Base-by-base conservation (phyloP, 1,140 invertebrate genomes). In the Araneus ventricosus region DNA sequence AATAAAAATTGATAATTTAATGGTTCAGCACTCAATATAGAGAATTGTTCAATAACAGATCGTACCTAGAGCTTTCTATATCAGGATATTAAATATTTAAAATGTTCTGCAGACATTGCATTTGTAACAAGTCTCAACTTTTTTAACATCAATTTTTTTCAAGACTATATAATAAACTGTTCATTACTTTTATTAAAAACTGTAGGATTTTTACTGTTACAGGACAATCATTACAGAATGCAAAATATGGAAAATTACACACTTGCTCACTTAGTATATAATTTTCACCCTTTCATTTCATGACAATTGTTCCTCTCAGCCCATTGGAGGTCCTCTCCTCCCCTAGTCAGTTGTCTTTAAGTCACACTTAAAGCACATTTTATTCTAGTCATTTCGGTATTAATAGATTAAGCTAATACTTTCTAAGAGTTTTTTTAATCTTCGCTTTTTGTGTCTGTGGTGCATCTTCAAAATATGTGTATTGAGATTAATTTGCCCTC, bases 301-400 rank as follows among this genome's bases (percentile, higher is more conserved):
- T 84, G 52, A 84, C 82, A 84, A 27, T 84, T 84, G 37, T 84
- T 84, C 82, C 82, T 84, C 41, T 52, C 39, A 57, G 39, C 82
- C 82, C 41, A 75, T 27, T 84, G 82, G 82, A 84, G 45, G n/a
- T 84, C 8, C 22, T 30, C 45, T 27, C 34, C 45, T 30, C 34
- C 27, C 59, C 88, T 90, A 90, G 88, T 90, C 88, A 90, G 27
- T 61, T 70, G 61, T 79, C 57, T 90, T 79, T 90, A 90, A 90
- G 88, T 80, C 45, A 57, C 5, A 90, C 45, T 79, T 80, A 37
- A 34, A 52, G 70, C 30, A 37, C 27, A 67, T 70, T 90, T 90
- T 90, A 79, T 90, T 90, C 88, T 90, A 90, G 88, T 90, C 88
- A 90, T 90, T 22, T 57, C 67, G 61, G 67, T 90, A 90, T 90